Evolutionary conservation across 2,797 vertebrate species (phyloP).

Genomic region (Lacerta agilis): DNA sequence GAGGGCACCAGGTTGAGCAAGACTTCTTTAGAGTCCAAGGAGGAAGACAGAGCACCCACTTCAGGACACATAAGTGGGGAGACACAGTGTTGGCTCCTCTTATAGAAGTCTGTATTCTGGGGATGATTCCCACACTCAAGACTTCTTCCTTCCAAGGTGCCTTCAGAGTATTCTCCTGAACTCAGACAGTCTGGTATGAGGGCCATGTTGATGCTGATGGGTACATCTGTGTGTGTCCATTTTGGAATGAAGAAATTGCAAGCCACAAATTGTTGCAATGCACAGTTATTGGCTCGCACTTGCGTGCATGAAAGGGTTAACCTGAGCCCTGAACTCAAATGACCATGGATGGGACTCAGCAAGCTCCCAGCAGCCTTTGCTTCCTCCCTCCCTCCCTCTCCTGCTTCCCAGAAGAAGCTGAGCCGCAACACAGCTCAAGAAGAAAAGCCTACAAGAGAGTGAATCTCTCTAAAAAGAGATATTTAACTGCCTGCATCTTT

Average conservation of each 20-base stretch:
- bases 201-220: not conserved
- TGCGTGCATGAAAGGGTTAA: too few species aligned
- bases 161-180: not conserved
- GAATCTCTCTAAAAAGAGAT: too few species aligned
- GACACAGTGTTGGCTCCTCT: not conserved
- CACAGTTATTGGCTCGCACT: too few species aligned
- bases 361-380: not conserved
- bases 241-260: not conserved
- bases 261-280: too few species aligned
- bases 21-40: not conserved
- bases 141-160: not conserved
- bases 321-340: too few species aligned
- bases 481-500: too few species aligned
- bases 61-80: not conserved
- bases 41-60: not conserved
- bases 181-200: not conserved
- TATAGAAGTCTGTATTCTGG: not conserved
- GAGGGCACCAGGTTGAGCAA: too few species aligned
- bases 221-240: not conserved
- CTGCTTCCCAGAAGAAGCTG: too few species aligned
- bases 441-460: too few species aligned
- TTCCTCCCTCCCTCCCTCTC: not conserved
- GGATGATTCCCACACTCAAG: not conserved
- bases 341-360: too few species aligned
- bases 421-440: too few species aligned